phyloP scores from a whole-genome alignment of 2,888 invertebrate species.

The Hymenopus coronatus region DNA sequence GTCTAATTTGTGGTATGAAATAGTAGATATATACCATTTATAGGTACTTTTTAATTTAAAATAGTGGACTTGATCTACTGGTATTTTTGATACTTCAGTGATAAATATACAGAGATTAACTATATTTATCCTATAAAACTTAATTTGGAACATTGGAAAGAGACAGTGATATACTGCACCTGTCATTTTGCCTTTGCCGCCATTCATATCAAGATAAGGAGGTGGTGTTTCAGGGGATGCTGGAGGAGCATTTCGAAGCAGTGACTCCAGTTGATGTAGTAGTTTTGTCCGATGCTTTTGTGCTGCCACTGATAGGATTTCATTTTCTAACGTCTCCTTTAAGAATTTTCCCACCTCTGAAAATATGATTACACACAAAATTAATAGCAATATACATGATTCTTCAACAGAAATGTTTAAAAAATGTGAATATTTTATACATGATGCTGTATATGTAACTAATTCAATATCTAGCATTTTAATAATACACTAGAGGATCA shows the following conservation, averaged over 20 bases:
- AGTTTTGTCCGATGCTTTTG: constrained; percentile 7
- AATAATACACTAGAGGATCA: neutral
- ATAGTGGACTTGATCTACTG: too few species aligned
- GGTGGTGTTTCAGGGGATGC: constrained; percentile 37
- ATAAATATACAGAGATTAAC: too few species aligned
- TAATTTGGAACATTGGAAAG: too few species aligned
- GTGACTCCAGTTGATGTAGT: constrained; percentile 3
- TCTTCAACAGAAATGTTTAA: neutral
- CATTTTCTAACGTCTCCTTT: constrained; percentile 17
- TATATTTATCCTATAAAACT: too few species aligned
- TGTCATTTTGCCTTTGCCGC: constrained; percentile 36
- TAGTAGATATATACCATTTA: too few species aligned
- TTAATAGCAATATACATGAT: neutral
- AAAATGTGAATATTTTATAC: neutral
- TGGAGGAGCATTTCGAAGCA: neutral
- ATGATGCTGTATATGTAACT: neutral
- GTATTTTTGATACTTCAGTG: too few species aligned
- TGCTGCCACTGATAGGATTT: constrained; percentile 17
- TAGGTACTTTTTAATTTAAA: too few species aligned
- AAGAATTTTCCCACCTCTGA: constrained; percentile 25
- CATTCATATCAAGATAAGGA: constrained; percentile 44
- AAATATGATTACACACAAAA: neutral
- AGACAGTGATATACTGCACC: constrained; percentile 17
- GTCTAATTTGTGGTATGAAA: too few species aligned
- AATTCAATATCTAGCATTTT: neutral